Evolutionary conservation across 2,113 vertebrate genomes (phyloP).

Genomic region (Ploceus nigricollis): DNA sequence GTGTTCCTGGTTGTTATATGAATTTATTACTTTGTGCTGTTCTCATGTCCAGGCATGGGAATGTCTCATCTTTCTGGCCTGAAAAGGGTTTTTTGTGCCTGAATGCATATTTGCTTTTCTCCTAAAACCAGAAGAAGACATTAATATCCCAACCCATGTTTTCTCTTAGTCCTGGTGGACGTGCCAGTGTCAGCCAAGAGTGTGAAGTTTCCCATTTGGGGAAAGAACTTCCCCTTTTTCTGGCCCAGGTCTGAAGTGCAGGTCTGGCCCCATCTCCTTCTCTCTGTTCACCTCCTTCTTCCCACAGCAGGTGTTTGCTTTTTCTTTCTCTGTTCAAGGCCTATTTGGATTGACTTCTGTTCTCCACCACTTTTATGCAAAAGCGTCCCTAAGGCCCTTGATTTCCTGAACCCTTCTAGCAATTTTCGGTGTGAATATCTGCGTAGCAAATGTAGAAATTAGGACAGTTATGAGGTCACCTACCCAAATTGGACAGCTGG

Average conservation of each 20-base stretch:
- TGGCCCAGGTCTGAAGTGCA: background rate
- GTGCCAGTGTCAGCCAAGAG: accelerated
- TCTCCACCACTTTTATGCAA: background rate
- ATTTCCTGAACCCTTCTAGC: background rate
- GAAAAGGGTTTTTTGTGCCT: background rate
- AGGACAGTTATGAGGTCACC: background rate
- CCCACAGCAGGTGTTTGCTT: background rate
- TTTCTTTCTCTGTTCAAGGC: background rate
- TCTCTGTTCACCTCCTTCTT: background rate
- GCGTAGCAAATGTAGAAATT: background rate
- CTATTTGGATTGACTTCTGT: background rate
- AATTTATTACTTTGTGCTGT: background rate
- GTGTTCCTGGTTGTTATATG: background rate
- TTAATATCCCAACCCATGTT: accelerated
- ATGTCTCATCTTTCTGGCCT: background rate
- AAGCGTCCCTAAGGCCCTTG: background rate
- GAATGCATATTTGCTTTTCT: background rate
- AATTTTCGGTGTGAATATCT: background rate
- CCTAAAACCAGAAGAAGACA: background rate
- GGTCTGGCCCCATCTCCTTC: background rate
- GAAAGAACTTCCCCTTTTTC: background rate
- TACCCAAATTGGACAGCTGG: background rate
- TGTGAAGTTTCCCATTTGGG: background rate
- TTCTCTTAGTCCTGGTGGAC: background rate
- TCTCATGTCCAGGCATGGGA: background rate